A percentile compares a stretch with the other conserved stretches of the same genome.
These are phyloP conservation scores for Campodea augens DNA, from an alignment of 1,140 invertebrate species.

Conservation along the genomic window DNA sequence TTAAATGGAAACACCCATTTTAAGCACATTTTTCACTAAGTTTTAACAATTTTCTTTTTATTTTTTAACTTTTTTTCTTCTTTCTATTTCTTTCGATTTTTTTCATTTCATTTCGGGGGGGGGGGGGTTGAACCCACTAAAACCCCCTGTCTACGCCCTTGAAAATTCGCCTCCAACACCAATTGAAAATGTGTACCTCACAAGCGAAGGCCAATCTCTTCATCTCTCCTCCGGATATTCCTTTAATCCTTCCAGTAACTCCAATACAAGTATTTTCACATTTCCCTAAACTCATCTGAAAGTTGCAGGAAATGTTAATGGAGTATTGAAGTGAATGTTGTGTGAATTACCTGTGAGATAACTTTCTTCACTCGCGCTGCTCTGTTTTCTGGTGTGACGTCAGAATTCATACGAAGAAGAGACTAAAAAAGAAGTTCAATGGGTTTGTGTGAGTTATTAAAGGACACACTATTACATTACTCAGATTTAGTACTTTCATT, in stretches of 20 bases:
- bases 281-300: slow-evolving; percentile 60
- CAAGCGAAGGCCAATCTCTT: slow-evolving; percentile 89
- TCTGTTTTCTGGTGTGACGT: slow-evolving; percentile 51
- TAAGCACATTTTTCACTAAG: no score
- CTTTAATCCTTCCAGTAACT: slow-evolving; percentile 62
- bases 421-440: slow-evolving; percentile 35
- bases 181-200: slow-evolving; percentile 39
- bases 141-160: neutral
- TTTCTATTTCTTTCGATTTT: no score
- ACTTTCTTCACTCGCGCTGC: slow-evolving; percentile 74
- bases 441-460: no score
- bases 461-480: no score
- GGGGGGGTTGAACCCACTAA: no score
- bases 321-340: no score
- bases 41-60: no score
- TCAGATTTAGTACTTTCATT: no score
- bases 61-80: no score
- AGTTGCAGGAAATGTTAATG: no score
- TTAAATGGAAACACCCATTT: no score
- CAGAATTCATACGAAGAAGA: slow-evolving; percentile 72
- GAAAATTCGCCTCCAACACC: neutral
- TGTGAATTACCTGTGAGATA: slow-evolving; percentile 58
- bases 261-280: slow-evolving; percentile 78
- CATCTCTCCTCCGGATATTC: slow-evolving; percentile 88
- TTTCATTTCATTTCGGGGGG: no score